Percentiles rank a stretch among this genome's conserved stretches.
These are phyloP conservation scores for Numida meleagris DNA, from an alignment of 2,113 vertebrate genomes.

Conservation along the genomic window DNA sequence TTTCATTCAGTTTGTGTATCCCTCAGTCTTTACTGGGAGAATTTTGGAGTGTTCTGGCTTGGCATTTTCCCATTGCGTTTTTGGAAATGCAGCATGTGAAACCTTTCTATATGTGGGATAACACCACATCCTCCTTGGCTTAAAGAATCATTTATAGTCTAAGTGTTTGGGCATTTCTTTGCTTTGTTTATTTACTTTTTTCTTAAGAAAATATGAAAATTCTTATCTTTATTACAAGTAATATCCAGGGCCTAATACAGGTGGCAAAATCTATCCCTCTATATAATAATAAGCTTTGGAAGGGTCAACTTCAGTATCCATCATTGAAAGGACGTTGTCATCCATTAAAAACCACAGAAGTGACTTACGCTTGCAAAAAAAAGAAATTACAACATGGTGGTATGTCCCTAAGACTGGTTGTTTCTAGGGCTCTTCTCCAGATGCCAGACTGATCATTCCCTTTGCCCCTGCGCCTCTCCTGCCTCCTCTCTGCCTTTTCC, in stretches of 20 bases:
- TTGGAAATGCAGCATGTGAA: not conserved
- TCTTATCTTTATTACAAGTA: not conserved
- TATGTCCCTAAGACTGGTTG: not conserved
- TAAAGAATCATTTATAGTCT: not conserved
- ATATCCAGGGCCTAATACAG: not conserved
- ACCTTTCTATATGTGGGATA: not conserved
- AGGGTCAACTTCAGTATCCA: not conserved
- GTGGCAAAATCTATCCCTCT: not conserved
- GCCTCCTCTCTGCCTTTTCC: not conserved
- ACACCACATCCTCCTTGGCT: not conserved
- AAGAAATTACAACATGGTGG: not conserved
- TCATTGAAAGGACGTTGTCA: not conserved
- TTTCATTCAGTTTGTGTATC: not conserved
- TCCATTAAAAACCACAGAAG: not conserved
- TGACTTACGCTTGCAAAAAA: not conserved
- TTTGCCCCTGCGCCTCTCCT: not conserved
- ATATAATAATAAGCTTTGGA: not conserved
- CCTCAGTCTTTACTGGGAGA: not conserved
- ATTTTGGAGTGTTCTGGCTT: not conserved
- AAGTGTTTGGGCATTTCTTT: not conserved
- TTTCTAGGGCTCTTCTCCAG: not conserved
- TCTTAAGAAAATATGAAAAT: not conserved
- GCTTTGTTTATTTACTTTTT: not conserved
- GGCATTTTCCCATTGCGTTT: not conserved
- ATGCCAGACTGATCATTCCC: not conserved